phyloP scores from a whole-genome alignment of 2,888 invertebrate genomes.

The Acrobasis suavella region DNA sequence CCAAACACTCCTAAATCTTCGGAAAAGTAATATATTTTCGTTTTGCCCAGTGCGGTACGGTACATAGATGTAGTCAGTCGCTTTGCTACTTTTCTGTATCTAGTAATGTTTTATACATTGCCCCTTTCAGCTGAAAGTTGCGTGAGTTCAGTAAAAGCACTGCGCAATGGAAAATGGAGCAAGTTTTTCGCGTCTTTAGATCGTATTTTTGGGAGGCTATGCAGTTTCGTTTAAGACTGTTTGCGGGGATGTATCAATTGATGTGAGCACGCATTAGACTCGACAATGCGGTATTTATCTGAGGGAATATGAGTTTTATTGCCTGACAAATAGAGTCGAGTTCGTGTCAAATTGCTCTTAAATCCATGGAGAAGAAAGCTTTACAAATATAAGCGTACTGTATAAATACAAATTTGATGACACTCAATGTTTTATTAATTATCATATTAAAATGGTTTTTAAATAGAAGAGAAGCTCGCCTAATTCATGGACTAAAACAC shows the following conservation, averaged over 20 bases:
- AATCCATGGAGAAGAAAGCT: neutral
- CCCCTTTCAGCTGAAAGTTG: conserved; percentile 48
- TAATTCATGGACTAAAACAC: no score
- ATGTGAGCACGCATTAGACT: conserved; percentile 43
- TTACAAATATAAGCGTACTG: neutral
- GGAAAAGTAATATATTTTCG: conserved; percentile 83
- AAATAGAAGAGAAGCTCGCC: no score
- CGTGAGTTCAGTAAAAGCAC: conserved; percentile 40
- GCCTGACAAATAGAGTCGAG: neutral
- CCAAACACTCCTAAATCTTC: conserved; percentile 83
- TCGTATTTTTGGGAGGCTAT: conserved; percentile 56
- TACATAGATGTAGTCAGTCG: conserved; percentile 68
- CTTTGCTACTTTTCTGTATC: conserved; percentile 74
- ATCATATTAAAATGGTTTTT: no score
- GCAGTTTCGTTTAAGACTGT: conserved; percentile 59
- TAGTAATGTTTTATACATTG: conserved; percentile 79
- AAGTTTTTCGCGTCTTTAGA: conserved; percentile 54
- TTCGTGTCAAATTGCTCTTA: neutral
- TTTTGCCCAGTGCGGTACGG: conserved; percentile 79
- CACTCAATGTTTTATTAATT: neutral
- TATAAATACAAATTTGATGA: neutral
- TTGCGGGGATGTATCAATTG: conserved; percentile 55
- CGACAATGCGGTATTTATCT: conserved; percentile 33
- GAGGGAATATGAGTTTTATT: conserved; percentile 8
- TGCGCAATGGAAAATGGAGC: conserved; percentile 57